phyloP scores from a whole-genome alignment of 2,113 vertebrate species.

The Stigmatopora nigra region DNA sequence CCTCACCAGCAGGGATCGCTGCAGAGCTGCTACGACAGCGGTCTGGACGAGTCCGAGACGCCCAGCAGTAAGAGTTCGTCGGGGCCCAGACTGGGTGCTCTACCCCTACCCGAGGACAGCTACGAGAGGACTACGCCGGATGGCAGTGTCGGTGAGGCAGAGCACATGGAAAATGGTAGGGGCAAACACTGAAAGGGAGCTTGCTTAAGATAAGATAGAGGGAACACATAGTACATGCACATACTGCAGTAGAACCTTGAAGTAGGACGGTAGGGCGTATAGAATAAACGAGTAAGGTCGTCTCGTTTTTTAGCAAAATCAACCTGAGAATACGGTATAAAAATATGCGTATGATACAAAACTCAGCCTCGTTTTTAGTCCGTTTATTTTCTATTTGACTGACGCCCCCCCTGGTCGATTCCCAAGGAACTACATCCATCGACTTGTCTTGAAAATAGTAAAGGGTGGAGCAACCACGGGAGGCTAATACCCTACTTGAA shows the following conservation, averaged over 20 bases:
- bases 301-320: neutral
- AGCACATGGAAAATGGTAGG: slow-evolving; percentile 99
- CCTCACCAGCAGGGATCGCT: slow-evolving; percentile 99
- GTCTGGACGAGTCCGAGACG: slow-evolving; percentile 99
- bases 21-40: slow-evolving; percentile 99
- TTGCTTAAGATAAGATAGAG: slow-evolving; percentile 49
- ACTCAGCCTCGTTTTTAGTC: neutral
- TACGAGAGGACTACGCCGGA: slow-evolving; percentile 99
- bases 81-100: slow-evolving; percentile 96
- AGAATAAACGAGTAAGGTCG: slow-evolving; percentile 24
- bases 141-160: slow-evolving; percentile 99
- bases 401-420: slow-evolving; percentile 17
- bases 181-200: slow-evolving; percentile 82
- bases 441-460: slow-evolving; percentile 9
- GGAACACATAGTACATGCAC: slow-evolving; percentile 50
- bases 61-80: slow-evolving; percentile 99
- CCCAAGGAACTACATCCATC: slow-evolving; percentile 18
- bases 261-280: slow-evolving; percentile 7
- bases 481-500: slow-evolving; percentile 23
- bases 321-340: no score
- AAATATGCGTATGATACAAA: no score
- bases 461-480: slow-evolving; percentile 16
- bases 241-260: slow-evolving; percentile 32
- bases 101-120: slow-evolving; percentile 99
- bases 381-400: neutral